Evolutionary conservation across 2,888 invertebrate species (phyloP).

Genomic region (Stenolophus ochropezus): DNA sequence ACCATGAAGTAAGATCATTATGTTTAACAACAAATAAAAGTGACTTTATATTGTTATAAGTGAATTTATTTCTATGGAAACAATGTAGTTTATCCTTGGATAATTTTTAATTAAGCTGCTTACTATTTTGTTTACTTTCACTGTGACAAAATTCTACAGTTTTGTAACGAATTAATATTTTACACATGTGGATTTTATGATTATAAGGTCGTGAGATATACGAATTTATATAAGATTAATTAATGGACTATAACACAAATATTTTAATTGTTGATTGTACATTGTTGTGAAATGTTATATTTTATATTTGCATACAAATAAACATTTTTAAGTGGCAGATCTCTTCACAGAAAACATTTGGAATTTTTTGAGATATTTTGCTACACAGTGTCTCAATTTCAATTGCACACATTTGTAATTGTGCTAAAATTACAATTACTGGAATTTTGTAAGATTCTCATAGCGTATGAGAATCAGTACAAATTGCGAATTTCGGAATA

Average conservation of each 20-base stretch:
- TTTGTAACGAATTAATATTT: constrained; percentile 29
- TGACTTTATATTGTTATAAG: constrained; percentile 18
- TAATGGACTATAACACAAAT: neutral
- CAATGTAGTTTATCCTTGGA: constrained; percentile 53
- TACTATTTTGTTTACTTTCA: constrained; percentile 47
- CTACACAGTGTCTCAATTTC: neutral
- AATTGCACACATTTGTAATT: neutral
- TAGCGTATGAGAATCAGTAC: neutral
- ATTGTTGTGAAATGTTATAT: too few species aligned
- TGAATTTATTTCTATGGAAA: constrained; percentile 21
- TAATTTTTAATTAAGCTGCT: constrained; percentile 47
- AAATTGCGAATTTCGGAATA: neutral
- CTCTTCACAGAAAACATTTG: too few species aligned
- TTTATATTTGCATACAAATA: too few species aligned
- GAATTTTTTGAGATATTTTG: too few species aligned
- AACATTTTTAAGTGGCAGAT: too few species aligned
- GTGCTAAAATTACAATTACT: too few species aligned
- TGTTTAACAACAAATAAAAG: constrained; percentile 32
- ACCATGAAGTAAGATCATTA: constrained; percentile 20
- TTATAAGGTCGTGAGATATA: constrained; percentile 14
- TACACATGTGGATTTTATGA: constrained; percentile 15
- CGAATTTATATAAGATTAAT: constrained; percentile 2
- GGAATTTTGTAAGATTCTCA: neutral
- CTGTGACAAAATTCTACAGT: constrained; percentile 54
- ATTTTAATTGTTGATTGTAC: too few species aligned